Base-by-base conservation (phyloP, 2,888 invertebrate species). In the Drosophila colorata region DNA sequence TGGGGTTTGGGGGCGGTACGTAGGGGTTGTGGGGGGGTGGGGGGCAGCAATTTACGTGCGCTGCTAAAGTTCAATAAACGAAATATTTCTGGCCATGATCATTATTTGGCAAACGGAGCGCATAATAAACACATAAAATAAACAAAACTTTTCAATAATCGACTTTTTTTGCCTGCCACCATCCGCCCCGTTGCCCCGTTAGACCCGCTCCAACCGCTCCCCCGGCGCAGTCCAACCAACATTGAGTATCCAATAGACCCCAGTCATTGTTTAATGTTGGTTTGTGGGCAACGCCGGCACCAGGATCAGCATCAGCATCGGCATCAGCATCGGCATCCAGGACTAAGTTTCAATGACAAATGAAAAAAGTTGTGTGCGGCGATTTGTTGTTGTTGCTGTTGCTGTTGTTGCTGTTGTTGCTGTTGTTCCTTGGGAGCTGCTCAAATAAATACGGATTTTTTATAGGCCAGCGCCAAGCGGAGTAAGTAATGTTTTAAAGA, bases 81-180 rank as follows among this genome's bases (percentile, higher is more conserved):
- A 82, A 80, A 87, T 82, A 87, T 90, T 90, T 89, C 87, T 89
- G 85, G 90, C 88, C 83, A 80, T 90, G 89, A 89, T 89, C 90
- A 90, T 90, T 90, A 90, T 91, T 90, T 91, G 90, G 90, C 90
- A 90, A 90, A 87, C 90, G 79, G 85, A 90, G 90, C 91, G 91
- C 90, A 90, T 91, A 90, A 90, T 90, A 90, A 90, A 90, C 89
- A 90, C 86, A 87, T 89, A 89, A 87, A 87, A 85, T 80, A 80
- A 86, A 85, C 83, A 89, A 85, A 88, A 90, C 87, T 89, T 90
- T 86, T 90, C 86, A 86, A 86, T 86, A 86, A 80, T 86, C 90
- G 90, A 90, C 85, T 89, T 91, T 90, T 69, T 53, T 69, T 40
- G 31, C 37, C 38, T 25, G 6, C 46, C 38, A 16, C 25, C 20